Evolutionary conservation across 2,888 invertebrate species (phyloP), one percentile per base, ranked within the genome.

Genomic region (Herminia tarsipennalis): DNA sequence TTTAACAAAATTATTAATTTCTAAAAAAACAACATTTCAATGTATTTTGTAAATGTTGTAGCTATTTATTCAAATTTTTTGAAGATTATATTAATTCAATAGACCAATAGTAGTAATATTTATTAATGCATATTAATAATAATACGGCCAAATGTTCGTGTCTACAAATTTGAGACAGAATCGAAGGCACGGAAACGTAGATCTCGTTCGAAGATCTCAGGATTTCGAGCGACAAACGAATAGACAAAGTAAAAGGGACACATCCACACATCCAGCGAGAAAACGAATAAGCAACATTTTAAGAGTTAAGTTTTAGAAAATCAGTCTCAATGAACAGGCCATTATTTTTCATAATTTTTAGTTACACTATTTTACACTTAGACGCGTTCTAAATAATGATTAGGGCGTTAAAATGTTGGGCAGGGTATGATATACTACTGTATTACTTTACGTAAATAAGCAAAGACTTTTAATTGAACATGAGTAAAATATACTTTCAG

Each of bases 311-410:
- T 77, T 81, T 84, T 81, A 93, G 83, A 89, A 89, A 88, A 90
- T 90, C 90, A 90, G 90, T 90, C 90, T 90, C 88, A 86, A 87
- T 76, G 81, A 86, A 88, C 90, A 90, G 90, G 90, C 90, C 90
- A 81, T 89, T 81, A 73, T 82, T 83, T 80, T 78, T 67, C 65
- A 76, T 79, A 78, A 76, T 72, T 81, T 77, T 76, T 75, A 73
- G 67, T 75, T 79, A 78, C 56, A 72, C 66, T 81, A 77, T 75
- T 70, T 70, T 74, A 79, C 56, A 73, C 69, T 68, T 58, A 61
- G 40, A 75, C 66, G 67, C 66, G 56, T 59, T 61, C 48, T 63
- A 73, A 66, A 69, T 67, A 65, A 61, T 68, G 58, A 58, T 60
- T 52, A 69, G 21, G 45, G 56, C 47, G 10, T 47, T 40, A 24